Evolutionary conservation across 2,888 invertebrate species (phyloP), one percentile per base, ranked within the genome.

Genomic region (Caenorhabditis uteleia): DNA sequence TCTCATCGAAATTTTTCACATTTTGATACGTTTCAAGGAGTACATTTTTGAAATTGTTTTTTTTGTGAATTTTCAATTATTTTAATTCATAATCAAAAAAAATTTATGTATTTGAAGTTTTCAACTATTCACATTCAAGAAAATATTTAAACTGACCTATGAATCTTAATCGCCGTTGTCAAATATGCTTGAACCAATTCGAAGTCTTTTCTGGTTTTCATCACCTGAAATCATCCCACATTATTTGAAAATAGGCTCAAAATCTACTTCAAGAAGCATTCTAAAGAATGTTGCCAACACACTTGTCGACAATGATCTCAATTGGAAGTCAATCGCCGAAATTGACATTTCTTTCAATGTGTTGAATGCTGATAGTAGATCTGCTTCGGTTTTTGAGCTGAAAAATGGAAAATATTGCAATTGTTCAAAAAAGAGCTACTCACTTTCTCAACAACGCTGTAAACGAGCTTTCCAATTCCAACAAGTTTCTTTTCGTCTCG

Each of bases 181-280:
- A 95, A 87, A 85, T 94, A 95, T 0, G 94, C 89, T 83, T 95
- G 92, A 0, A 90, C 89, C 53, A 95, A 85, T 86, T 97, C 95
- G 85, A 93, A 95, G 85, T 94, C 89, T 65, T 84, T 88, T 79
- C 91, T 91, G 2, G 88, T 89, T 71, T 88, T 86, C 33, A 95
- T 86, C 86, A 90, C 89, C 54, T 85, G 85, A 55, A 88, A 86
- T 31, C n/a, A 6, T 20, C 29, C 34, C 31, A 34, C 6, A 33
- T 29, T 20, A 6, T 48, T 40, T 25, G n/a, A 8, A 10, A n/a
- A n/a, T n/a, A n/a, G n/a, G n/a, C n/a, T n/a, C n/a, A n/a, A n/a
- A n/a, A n/a, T 20, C 6, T 29, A 68, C 73, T 64, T 68, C 56
- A 14, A 70, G 45, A 16, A 81, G 44, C 75, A 78, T 75, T 34